Conservation (phyloP, 2,888 invertebrate genomes). For the Drosophila percnosoma region DNA sequence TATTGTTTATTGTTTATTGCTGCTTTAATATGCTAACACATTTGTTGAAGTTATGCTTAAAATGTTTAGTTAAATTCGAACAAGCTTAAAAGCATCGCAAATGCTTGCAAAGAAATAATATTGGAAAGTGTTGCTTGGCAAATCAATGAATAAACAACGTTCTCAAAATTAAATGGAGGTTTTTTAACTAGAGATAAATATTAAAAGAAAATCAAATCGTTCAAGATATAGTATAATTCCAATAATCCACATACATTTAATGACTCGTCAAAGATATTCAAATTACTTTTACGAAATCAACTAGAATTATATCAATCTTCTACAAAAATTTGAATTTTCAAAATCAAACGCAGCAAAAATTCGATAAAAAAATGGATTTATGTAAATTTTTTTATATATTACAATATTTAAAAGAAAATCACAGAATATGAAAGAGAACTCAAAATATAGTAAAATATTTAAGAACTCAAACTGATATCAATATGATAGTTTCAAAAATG, state of each 20-base stretch:
- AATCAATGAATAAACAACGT: neutral
- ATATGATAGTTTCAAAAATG: neutral
- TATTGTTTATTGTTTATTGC: neutral
- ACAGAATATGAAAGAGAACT: neutral
- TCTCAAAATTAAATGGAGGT: too few relatives aligned
- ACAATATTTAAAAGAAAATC: neutral
- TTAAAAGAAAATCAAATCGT: neutral
- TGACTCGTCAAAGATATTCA: neutral
- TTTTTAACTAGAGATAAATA: neutral
- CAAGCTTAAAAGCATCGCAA: neutral
- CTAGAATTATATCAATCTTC: neutral
- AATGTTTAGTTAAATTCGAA: neutral
- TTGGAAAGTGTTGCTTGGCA: neutral
- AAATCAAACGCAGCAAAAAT: neutral
- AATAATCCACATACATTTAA: neutral
- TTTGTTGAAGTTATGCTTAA: neutral
- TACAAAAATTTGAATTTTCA: neutral
- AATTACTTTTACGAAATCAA: neutral
- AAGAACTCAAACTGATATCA: neutral
- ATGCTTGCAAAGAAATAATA: neutral
- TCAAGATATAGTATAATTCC: neutral
- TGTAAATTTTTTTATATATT: too few relatives aligned
- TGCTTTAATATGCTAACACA: neutral
- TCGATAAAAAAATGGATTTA: too few relatives aligned
- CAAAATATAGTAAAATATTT: neutral